Base-by-base conservation (phyloP, 2,113 vertebrate species). In the Ctenodactylus gundi region DNA sequence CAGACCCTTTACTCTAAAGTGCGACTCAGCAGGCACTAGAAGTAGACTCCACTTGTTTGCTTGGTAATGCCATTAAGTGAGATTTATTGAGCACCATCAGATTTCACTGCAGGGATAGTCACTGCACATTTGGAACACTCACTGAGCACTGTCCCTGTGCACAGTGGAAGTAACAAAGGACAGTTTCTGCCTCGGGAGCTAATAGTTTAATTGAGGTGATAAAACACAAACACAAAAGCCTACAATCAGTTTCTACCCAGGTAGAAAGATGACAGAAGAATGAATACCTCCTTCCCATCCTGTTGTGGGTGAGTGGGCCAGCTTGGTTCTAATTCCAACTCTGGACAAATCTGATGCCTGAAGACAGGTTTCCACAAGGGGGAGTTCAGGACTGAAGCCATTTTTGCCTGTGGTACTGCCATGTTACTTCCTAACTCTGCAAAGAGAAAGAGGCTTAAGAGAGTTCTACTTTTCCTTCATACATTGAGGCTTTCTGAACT, bases 351-450 rank as follows among this genome's bases (percentile, higher is more conserved):
- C 18, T 99, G 99, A 57, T 99, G 99, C 93, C 98, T 98, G 97
- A 99, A 99, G 96, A 99, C 98, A 51, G 99, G 98, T 97, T 99
- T 99, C 99, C 99, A 99, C 51, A 99, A 97, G 23, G 99, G 99
- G 44, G 99, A 99, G 75, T 98, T 98, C 90, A 99, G 98, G 97
- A 99, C 98, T 39, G 99, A 98, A 9, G 98, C 97, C 96, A 99
- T 98, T 98, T 99, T 99, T 88, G 98, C 97, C 14, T 98, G 96
- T 62, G 99, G 98, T 81, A 99, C 97, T 36, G 99, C 98, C 97
- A 98, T 98, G 44, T 99, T 97, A 46, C 96, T 97, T 84, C 98
- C 98, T 83, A 98, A 94, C 60, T 99, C 99, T 99, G 98, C 4
- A 98, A 95, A 96, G 88, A 97, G 85, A 96, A 95, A 49, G 51